Percentiles rank a stretch among this genome's conserved stretches.
These are phyloP conservation scores for Phymorhynchus buccinoides DNA, from an alignment of 1,140 invertebrate genomes.

Conservation along the genomic window DNA sequence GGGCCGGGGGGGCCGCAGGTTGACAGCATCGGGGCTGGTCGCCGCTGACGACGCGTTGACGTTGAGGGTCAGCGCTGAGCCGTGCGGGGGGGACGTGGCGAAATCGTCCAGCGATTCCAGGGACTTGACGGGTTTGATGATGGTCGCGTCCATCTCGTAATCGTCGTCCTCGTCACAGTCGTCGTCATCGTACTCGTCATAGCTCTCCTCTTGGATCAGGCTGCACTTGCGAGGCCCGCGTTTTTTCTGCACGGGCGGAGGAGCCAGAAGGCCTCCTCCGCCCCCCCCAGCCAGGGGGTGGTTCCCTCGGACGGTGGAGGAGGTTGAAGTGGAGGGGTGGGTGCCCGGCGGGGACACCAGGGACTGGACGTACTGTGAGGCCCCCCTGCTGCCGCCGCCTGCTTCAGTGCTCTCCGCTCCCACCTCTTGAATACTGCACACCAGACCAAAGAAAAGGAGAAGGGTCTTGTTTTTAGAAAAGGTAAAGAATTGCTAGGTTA, in stretches of 20 bases:
- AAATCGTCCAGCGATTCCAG: conserved; percentile 63
- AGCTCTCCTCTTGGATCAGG: conserved; percentile 67
- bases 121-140: conserved; percentile 61
- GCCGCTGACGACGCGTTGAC: conserved; percentile 3
- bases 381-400: too few relatives aligned
- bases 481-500: too few relatives aligned
- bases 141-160: conserved; percentile 52
- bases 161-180: conserved; percentile 59
- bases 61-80: not conserved
- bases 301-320: not conserved
- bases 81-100: not conserved
- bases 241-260: not conserved
- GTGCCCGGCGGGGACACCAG: conserved; percentile 78
- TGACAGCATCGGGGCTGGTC: conserved; percentile 36
- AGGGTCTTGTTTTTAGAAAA: too few relatives aligned
- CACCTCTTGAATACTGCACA: conserved; percentile 21
- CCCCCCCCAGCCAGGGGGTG: too few relatives aligned
- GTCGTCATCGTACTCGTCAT: conserved; percentile 64
- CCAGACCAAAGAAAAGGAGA: too few relatives aligned
- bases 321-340: conserved; percentile 55
- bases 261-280: conserved; percentile 26
- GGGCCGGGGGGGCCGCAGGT: conserved; percentile 62
- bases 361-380: conserved; percentile 73
- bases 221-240: conserved; percentile 62
- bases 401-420: conserved; percentile 63